Evolutionary conservation across 2,888 invertebrate genomes (phyloP).

Genomic region (Folsomia candida): DNA sequence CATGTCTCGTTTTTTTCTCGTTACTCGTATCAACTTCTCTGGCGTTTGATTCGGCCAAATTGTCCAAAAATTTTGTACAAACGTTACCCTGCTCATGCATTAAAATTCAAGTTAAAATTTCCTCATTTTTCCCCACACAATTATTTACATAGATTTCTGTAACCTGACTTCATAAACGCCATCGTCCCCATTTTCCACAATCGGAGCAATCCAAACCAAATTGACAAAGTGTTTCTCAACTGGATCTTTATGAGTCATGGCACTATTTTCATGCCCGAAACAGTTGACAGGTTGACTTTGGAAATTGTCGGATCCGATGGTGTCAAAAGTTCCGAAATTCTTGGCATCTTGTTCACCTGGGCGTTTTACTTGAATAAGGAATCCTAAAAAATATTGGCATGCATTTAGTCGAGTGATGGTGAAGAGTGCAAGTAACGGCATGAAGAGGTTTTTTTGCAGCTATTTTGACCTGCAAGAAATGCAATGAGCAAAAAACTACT

Average conservation of each 20-base stretch:
- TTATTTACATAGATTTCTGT: neutral
- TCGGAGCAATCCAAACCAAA: slow-evolving; percentile 30
- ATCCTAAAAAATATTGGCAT: slow-evolving; percentile 18
- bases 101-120: neutral
- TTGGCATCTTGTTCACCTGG: neutral
- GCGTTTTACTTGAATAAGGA: slow-evolving; percentile 29
- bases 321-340: slow-evolving; percentile 26
- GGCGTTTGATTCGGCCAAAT: slow-evolving; percentile 22
- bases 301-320: slow-evolving; percentile 8
- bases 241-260: slow-evolving; percentile 27
- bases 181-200: slow-evolving; percentile 3
- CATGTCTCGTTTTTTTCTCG: too few species aligned
- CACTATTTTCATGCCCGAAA: slow-evolving; percentile 23
- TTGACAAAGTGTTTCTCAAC: slow-evolving; percentile 20
- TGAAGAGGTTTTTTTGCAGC: too few species aligned
- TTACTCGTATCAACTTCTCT: neutral
- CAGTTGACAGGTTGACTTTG: slow-evolving; percentile 24
- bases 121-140: neutral
- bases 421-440: too few species aligned
- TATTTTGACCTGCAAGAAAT: too few species aligned
- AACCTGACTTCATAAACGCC: slow-evolving; percentile 2
- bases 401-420: neutral
- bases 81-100: slow-evolving; percentile 12
- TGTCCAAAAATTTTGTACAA: slow-evolving; percentile 33
- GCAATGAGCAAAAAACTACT: too few species aligned